Evolutionary conservation across 2,797 vertebrate genomes (phyloP), one percentile per base, ranked within the genome.

Genomic region (Enteromius afrohamiltoni): DNA sequence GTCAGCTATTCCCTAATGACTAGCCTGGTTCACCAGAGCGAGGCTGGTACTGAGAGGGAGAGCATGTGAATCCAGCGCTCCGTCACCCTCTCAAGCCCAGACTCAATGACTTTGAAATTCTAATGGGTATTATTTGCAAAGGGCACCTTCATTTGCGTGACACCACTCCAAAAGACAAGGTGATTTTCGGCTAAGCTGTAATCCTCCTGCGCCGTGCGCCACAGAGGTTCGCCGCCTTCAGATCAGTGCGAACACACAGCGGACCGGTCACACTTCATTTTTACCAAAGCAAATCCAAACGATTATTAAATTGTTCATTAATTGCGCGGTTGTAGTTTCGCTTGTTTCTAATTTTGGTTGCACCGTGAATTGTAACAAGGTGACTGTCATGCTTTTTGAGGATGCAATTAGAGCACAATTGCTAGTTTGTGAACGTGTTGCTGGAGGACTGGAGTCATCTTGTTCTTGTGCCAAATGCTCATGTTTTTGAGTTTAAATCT

Each of bases 111-210:
- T 87, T 88, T 85, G 80, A 83, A 83, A 89, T 86, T 87, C 89
- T 87, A 82, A 84, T 89, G 88, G 89, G 88, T 84, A 84, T 90
- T 88, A 87, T 90, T 92, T 90, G 85, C 84, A 89, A 90, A 91
- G 89, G 89, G 86, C 90, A 92, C 92, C 91, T 92, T 90, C 83
- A 83, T 90, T 90, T 89, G 84, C 79, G 60, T 73, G 67, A 62
- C 77, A 88, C 53, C 80, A 73, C 87, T 87, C 85, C 76, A 76
- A 74, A 88, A 86, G 87, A 86, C 83, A 80, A 84, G 86, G 69
- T 87, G 85, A 87, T 88, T 89, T 89, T 82, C 68, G 82, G 82
- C 75, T 79, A 77, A 81, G 77, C 64, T 74, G 47, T 85, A 88
- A 86, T 89, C 77, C 62, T 82, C 86, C 71, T 9, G 55, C 17